Percentiles rank a stretch among this genome's conserved stretches.
Evolutionary conservation across 53 echinoderm and acorn worm genomes (phyloP).

Genomic region (Glandiceps talaboti): DNA sequence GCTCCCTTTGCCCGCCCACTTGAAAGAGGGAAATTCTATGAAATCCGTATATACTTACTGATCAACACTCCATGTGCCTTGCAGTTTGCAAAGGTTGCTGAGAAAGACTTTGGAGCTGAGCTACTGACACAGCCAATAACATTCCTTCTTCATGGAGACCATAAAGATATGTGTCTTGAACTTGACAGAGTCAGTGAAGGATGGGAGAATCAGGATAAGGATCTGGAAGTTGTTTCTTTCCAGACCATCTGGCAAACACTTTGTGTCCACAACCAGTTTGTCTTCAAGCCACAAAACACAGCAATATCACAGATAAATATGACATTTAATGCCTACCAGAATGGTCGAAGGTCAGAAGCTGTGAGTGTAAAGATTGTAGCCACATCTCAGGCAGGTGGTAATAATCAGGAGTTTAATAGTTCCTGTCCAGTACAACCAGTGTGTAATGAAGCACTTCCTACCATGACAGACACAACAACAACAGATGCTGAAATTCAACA

Average conservation of each 20-base stretch:
- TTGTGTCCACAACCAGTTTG: conserved; percentile 62
- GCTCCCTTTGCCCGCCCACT: conserved; percentile 57
- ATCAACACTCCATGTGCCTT: conserved; percentile 93
- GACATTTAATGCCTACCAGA: background rate
- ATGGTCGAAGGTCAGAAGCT: background rate
- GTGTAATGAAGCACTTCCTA: background rate
- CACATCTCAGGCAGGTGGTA: background rate
- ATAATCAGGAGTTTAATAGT: too few relatives aligned
- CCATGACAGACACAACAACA: too few relatives aligned
- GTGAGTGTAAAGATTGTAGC: background rate
- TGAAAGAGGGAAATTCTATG: conserved; percentile 32
- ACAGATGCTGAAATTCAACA: background rate
- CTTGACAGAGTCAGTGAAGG: conserved; percentile 54
- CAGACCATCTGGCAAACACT: conserved; percentile 80
- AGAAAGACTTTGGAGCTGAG: conserved; percentile 34
- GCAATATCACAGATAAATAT: background rate
- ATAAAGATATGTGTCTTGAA: conserved; percentile 35
- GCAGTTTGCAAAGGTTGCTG: conserved; percentile 76
- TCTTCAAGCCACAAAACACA: conserved; percentile 43
- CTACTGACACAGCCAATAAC: conserved; percentile 44
- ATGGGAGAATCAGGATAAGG: conserved; percentile 40
- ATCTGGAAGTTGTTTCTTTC: conserved; percentile 43
- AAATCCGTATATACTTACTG: conserved; percentile 65
- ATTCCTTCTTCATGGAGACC: conserved; percentile 49
- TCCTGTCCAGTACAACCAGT: background rate